A percentile compares a stretch with the other conserved stretches of the same genome.
Evolutionary conservation across 1,140 invertebrate genomes (phyloP).

Genomic region (Caerostris darwini): DNA sequence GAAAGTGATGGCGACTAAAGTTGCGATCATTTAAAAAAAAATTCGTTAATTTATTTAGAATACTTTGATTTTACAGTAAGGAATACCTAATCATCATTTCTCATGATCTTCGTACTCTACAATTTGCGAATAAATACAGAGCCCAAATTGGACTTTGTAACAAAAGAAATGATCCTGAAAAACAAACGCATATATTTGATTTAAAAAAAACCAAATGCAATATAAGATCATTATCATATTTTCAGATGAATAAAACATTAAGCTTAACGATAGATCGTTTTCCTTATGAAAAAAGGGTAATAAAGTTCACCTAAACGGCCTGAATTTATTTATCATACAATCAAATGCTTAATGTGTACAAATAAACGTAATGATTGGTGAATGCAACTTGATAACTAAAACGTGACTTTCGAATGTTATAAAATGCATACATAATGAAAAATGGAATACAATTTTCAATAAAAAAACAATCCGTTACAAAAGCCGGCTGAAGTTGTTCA

Average conservation of each 20-base stretch:
- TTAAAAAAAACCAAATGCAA: neutral
- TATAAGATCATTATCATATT: neutral
- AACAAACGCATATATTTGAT: neutral
- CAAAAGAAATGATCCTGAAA: neutral
- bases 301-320: neutral
- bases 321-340: neutral
- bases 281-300: neutral
- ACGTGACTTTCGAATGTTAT: neutral
- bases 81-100: neutral
- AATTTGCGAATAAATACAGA: neutral
- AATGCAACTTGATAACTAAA: neutral
- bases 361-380: neutral
- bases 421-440: neutral
- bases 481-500: neutral
- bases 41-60: no score
- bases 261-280: neutral
- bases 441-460: neutral
- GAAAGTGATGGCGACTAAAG: no score
- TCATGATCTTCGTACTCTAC: neutral
- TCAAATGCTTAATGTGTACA: neutral
- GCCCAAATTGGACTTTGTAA: neutral
- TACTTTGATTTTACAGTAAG: no score
- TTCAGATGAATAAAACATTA: neutral
- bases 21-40: no score
- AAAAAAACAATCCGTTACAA: constrained; percentile 4